Evolutionary conservation across 2,888 invertebrate species (phyloP), one percentile per base, ranked within the genome.

Genomic region (Zelleria hepariella): DNA sequence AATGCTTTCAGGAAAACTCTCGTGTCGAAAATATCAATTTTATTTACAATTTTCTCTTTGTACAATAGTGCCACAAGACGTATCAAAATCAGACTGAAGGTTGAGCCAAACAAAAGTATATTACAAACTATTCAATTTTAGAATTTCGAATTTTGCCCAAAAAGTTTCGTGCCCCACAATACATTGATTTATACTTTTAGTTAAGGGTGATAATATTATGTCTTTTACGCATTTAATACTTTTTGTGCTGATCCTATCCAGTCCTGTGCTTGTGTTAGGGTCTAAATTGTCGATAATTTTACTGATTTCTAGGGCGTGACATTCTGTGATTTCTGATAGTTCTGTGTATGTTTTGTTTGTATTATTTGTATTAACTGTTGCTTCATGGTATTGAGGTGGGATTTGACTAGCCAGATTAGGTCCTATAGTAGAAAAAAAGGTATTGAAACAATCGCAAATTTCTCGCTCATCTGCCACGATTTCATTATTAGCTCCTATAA

Each of bases 381-480:
- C 26, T 5, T 26, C 7, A 20, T 23, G 10, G 20, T 63, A 61
- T 18, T 48, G 4, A 18, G 15, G 15, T 1, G 63, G 60, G 58
- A 65, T 65, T 57, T 62, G 24, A 8, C 26, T 47, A 52, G 66
- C 65, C 52, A 66, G 49, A 6, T 42, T 49, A 1, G 48, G 7
- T 7, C 66, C 64, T 20, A 65, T 59, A 21, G 51, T 53, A 7
- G 26, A 26, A 52, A 66, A 65, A 25, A 58, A 65, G 8, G 20
- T 18, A 54, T 66, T 65, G 20, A 66, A 66, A 1, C 7, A 25
- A 24, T 66, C 53, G 48, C 66, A 65, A 7, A 65, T 61, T 26
- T 61, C 57, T 8, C 47, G 53, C 5, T 47, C 51, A 25, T 64
- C 59, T 15, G 59, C 61, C 8, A 64, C 51, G 7, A 20, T 15